A percentile compares a stretch with the other conserved stretches of the same genome.
Conservation (phyloP, 2,113 vertebrate genomes). For the Barbus barbus region DNA sequence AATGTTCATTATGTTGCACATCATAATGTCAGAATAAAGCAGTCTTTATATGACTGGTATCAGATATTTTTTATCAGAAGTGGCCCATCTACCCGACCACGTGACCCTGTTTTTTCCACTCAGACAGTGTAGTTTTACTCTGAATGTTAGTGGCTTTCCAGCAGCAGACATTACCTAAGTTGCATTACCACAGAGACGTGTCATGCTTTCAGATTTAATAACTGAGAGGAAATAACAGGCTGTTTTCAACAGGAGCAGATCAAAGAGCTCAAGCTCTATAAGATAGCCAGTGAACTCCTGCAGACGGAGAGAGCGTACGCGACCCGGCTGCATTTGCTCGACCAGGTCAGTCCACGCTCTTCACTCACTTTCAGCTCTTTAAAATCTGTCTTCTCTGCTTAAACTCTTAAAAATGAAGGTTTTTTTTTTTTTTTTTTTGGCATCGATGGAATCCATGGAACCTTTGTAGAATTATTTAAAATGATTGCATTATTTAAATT, state of each 20-base stretch:
- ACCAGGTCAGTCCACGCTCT: conserved; percentile 77
- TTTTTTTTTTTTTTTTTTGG: no score
- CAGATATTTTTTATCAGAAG: neutral
- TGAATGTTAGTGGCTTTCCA: neutral
- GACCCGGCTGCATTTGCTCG: conserved; percentile 81
- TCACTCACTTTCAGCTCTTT: no score
- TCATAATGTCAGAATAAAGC: neutral
- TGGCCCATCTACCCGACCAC: neutral
- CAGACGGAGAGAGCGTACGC: conserved; percentile 87
- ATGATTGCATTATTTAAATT: no score
- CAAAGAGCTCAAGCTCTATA: conserved; percentile 74
- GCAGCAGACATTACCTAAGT: neutral
- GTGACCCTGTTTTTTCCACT: neutral
- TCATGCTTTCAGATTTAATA: neutral
- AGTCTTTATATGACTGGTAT: neutral
- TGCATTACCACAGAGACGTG: neutral
- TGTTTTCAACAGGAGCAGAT: conserved; percentile 46
- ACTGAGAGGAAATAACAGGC: conserved; percentile 5
- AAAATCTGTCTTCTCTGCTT: no score
- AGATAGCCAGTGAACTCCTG: conserved; percentile 81
- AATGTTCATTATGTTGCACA: neutral
- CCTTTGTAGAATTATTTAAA: no score
- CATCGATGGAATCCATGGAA: no score
- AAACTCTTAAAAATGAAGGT: no score
- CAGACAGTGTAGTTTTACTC: no score